Evolutionary conservation across 2,113 vertebrate genomes (phyloP).

Genomic region (Panurus biarmicus): DNA sequence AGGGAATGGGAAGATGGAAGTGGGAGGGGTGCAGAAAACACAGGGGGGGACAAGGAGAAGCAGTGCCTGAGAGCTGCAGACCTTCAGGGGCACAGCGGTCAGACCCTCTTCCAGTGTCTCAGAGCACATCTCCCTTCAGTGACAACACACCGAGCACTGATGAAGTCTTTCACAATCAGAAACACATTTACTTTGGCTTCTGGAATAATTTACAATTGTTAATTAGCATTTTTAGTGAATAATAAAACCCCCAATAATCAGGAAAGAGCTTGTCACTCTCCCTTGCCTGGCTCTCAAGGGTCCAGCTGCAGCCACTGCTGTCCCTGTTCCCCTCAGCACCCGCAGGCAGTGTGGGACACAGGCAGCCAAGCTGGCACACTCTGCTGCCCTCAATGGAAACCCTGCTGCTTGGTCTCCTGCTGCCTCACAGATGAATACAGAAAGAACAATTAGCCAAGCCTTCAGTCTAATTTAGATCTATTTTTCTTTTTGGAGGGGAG

Average conservation of each 20-base stretch:
- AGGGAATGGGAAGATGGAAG: fast-evolving
- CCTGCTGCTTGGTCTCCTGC: slow-evolving; percentile 28
- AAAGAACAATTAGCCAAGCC: neutral
- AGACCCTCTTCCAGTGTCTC: fast-evolving
- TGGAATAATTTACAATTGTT: neutral
- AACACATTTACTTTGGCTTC: neutral
- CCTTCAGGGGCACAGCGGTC: neutral
- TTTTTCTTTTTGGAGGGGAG: neutral
- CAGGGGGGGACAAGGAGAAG: neutral
- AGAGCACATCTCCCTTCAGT: neutral
- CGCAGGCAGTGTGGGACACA: neutral
- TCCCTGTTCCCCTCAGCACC: neutral
- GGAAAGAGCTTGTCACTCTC: neutral
- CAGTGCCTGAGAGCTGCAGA: neutral
- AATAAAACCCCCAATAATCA: neutral
- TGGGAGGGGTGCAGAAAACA: fast-evolving
- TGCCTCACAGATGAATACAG: slow-evolving; percentile 26
- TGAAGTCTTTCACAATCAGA: neutral
- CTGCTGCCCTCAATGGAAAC: neutral
- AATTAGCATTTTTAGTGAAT: neutral
- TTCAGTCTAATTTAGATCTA: neutral
- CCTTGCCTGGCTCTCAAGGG: neutral
- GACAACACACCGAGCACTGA: neutral
- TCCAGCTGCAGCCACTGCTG: slow-evolving; percentile 4
- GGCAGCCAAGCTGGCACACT: neutral